Percentiles rank a stretch among this genome's conserved stretches.
These are phyloP conservation scores for Lepidocyrtinus sp. DNA, from an alignment of 2,888 invertebrate species.

Conservation along the genomic window DNA sequence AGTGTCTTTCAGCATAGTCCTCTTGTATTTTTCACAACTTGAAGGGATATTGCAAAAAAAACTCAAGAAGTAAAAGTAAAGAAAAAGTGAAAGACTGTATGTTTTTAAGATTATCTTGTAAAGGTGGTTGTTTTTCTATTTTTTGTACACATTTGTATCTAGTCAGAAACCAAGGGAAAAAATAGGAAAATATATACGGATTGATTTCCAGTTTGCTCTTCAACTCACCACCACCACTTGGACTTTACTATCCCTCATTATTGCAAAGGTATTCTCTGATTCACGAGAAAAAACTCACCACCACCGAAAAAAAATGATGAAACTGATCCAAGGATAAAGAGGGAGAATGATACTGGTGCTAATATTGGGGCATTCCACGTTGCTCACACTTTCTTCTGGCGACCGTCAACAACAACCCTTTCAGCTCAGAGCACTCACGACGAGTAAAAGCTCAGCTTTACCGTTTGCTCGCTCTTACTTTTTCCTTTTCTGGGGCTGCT, in stretches of 20 bases:
- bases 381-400: conserved; percentile 50
- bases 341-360: conserved; percentile 15
- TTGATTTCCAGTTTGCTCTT: conserved; percentile 30
- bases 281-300: conserved; percentile 19
- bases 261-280: conserved; percentile 2
- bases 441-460: conserved; percentile 42
- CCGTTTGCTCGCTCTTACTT: background rate
- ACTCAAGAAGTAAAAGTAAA: conserved; percentile 16
- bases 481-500: conserved; percentile 31
- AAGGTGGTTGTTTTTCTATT: conserved; percentile 14
- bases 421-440: conserved; percentile 56
- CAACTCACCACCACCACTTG: conserved; percentile 4
- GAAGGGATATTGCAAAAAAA: conserved; percentile 27
- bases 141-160: conserved; percentile 48
- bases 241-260: conserved; percentile 13
- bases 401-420: conserved; percentile 56
- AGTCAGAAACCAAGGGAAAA: conserved; percentile 35
- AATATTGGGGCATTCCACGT: conserved; percentile 36
- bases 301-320: conserved; percentile 21
- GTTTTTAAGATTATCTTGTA: conserved; percentile 20
- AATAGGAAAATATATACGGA: conserved; percentile 15
- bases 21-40: conserved; percentile 24
- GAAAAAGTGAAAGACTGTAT: conserved; percentile 23
- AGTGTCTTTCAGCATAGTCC: conserved; percentile 5
- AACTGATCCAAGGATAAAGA: conserved; percentile 10